Percentiles rank a stretch among this genome's conserved stretches.
Conservation (phyloP, 1,140 invertebrate genomes). For the Micrasema longulum region DNA sequence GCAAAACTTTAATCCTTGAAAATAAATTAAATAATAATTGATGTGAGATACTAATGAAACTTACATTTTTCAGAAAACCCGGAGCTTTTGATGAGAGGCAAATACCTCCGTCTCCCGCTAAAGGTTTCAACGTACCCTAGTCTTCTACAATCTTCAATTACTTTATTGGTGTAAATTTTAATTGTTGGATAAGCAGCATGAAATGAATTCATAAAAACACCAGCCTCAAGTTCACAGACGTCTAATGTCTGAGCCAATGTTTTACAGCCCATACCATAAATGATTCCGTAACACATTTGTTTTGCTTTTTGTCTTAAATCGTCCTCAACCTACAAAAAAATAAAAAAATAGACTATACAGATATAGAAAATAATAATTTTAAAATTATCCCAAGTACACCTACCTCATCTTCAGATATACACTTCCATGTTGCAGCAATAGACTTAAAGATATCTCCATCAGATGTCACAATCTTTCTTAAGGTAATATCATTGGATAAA, state of each 20-base stretch:
- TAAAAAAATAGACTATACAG: too few relatives aligned
- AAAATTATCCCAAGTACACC: too few relatives aligned
- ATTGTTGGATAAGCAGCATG: constrained; percentile 84
- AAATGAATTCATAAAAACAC: constrained; percentile 84
- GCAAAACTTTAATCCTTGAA: neutral
- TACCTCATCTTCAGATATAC: constrained; percentile 73
- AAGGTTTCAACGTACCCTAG: constrained; percentile 89
- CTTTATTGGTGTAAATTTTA: constrained; percentile 74
- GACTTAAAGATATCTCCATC: constrained; percentile 88
- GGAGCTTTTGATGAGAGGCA: constrained; percentile 81
- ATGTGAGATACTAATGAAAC: constrained; percentile 32
- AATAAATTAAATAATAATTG: neutral
- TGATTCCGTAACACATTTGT: constrained; percentile 95
- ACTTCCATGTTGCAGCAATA: constrained; percentile 88
- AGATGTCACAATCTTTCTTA: constrained; percentile 78
- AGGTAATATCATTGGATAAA: constrained; percentile 82
- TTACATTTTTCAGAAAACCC: constrained; percentile 69
- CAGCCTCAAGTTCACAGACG: constrained; percentile 85
- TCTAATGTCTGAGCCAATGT: constrained; percentile 85
- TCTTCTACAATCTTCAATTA: constrained; percentile 76
- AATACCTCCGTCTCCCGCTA: constrained; percentile 79
- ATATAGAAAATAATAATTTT: too few relatives aligned
- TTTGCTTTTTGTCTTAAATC: constrained; percentile 88
- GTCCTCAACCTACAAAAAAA: constrained; percentile 72
- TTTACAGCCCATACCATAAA: constrained; percentile 96